A percentile compares a stretch with the other conserved stretches of the same genome.
phyloP scores from a whole-genome alignment of 2,113 vertebrate genomes.

The Chaetodon trifascialis region DNA sequence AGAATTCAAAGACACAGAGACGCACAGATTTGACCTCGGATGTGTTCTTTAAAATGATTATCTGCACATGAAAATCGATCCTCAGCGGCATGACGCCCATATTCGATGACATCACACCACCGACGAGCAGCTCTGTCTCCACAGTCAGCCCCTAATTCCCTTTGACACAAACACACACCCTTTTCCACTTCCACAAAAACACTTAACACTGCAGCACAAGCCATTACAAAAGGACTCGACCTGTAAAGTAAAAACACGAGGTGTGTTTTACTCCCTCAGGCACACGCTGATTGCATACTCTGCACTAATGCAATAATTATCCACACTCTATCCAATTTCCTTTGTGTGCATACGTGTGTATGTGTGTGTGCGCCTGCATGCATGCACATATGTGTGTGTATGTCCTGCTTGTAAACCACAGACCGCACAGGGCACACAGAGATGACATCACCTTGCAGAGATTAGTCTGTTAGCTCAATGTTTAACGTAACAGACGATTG shows the following conservation, averaged over 20 bases:
- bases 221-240: slow-evolving; percentile 27
- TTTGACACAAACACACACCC: slow-evolving; percentile 23
- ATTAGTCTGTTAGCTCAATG: slow-evolving; percentile 54
- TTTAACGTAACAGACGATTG: slow-evolving; percentile 54
- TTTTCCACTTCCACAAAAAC: slow-evolving; percentile 27
- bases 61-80: slow-evolving; percentile 8
- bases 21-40: not conserved
- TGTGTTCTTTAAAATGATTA: not conserved
- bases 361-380: not conserved
- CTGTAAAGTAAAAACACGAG: slow-evolving; percentile 64
- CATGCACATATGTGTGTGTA: not conserved
- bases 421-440: slow-evolving; percentile 56
- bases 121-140: slow-evolving; percentile 8
- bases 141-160: slow-evolving; percentile 31
- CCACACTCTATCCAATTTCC: slow-evolving; percentile 72
- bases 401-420: slow-evolving; percentile 44
- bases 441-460: slow-evolving; percentile 75
- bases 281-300: slow-evolving; percentile 69
- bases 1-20: not conserved
- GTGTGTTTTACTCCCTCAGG: slow-evolving; percentile 65
- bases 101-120: slow-evolving; percentile 16
- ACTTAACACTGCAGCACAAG: slow-evolving; percentile 44
- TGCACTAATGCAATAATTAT: slow-evolving; percentile 72
- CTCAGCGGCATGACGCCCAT: not conserved
- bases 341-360: slow-evolving; percentile 11